phyloP scores from a whole-genome alignment of 2,888 invertebrate genomes.

The Agriopis aurantiaria region DNA sequence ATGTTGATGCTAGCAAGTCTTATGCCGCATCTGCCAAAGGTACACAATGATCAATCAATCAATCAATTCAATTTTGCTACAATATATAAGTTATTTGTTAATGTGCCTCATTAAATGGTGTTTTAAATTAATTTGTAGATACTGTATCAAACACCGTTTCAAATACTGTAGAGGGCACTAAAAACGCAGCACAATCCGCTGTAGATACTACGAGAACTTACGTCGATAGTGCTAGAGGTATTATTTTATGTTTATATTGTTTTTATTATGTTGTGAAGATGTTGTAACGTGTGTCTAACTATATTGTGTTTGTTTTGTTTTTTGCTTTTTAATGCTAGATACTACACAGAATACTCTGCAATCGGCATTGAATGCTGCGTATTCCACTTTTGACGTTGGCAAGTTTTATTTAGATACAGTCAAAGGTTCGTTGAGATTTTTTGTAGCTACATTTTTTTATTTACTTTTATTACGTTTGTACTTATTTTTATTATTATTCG shows the following conservation, averaged over 20 bases:
- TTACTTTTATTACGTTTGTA: not conserved
- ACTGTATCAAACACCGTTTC: conserved; percentile 60
- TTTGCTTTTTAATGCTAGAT: conserved; percentile 59
- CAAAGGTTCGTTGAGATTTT: conserved; percentile 50
- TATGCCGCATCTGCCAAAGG: conserved; percentile 65
- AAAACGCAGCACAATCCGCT: conserved; percentile 66
- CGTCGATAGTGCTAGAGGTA: conserved; percentile 74
- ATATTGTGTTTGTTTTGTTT: conserved; percentile 45
- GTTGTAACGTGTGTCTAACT: conserved; percentile 41
- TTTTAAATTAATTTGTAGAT: conserved; percentile 48
- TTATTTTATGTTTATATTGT: conserved; percentile 14
- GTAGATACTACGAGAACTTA: conserved; percentile 66
- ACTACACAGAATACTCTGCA: conserved; percentile 67
- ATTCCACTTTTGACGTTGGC: conserved; percentile 68
- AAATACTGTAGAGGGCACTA: conserved; percentile 65
- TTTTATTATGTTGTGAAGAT: conserved; percentile 26
- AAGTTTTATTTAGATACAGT: conserved; percentile 68
- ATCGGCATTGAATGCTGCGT: conserved; percentile 64
- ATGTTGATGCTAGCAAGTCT: conserved; percentile 60
- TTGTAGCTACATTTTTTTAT: conserved; percentile 26
- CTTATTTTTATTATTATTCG: conserved; percentile 42
- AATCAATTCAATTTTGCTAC: too few species aligned
- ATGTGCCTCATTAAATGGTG: not conserved
- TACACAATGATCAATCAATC: conserved; percentile 33
- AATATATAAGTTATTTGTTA: not conserved